Evolutionary conservation across 2,113 vertebrate species (phyloP).

Genomic region (Camelus dromedarius): DNA sequence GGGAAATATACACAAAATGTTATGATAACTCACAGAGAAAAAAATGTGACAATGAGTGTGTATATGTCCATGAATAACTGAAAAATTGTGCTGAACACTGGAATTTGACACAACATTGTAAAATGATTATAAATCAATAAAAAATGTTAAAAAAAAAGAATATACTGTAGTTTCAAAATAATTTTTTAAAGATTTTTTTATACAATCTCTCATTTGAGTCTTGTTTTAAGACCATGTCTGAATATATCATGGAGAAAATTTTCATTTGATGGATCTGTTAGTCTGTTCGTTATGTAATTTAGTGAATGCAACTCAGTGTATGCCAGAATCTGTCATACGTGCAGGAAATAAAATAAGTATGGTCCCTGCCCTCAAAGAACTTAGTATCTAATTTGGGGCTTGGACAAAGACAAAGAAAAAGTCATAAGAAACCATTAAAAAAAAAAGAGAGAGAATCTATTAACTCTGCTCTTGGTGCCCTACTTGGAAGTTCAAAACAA

Average conservation of each 20-base stretch:
- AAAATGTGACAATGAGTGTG: too few relatives aligned
- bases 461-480: background rate
- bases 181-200: background rate
- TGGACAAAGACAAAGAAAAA: background rate
- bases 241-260: background rate
- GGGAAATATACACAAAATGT: too few relatives aligned
- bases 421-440: background rate
- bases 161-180: background rate
- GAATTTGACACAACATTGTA: too few relatives aligned
- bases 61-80: too few relatives aligned
- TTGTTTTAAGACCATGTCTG: background rate
- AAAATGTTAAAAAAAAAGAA: background rate
- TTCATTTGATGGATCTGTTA: background rate
- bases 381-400: background rate
- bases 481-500: constrained; percentile 10
- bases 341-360: background rate
- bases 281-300: background rate
- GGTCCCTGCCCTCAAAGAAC: background rate
- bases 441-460: background rate
- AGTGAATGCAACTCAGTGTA: background rate
- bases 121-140: too few relatives aligned
- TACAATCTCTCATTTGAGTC: background rate
- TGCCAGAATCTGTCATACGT: background rate
- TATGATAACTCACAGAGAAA: too few relatives aligned
- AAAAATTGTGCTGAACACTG: too few relatives aligned